Base-by-base conservation (phyloP, 2,113 vertebrate genomes). In the Galeopterus variegatus region DNA sequence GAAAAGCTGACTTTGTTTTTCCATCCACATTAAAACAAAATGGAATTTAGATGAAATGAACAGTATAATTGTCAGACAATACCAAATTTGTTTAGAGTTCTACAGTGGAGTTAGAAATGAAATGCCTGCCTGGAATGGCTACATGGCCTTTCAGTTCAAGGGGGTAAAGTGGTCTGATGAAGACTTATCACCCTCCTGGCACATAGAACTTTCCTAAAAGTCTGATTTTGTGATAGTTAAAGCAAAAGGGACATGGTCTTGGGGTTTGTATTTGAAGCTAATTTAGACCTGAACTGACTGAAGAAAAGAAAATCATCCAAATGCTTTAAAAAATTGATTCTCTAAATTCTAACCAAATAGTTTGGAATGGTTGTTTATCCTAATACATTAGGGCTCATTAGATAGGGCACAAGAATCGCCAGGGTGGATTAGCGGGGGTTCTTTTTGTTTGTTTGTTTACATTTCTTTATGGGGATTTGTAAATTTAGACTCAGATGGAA, bases 301-400 rank as follows among this genome's bases (percentile, higher is more conserved):
- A 97, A 97, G 79, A 75, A 88, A 88, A 50, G 81, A 96, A 96
- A 98, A 98, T 89, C 26, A 85, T 67, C 73, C 45, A 90, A 85
- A 88, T 56, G 64, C 72, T 94, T 94, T 70, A 94, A 96, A 89
- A 88, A 82, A 94, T 82, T 52, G 0, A 0, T 97, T 98, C 67
- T 94, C 76, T 97, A 97, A 91, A 97, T 89, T 95, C 92, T 79
- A 92, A 97, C 97, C 96, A 93, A 92, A 3, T 0, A 97, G 72
- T 96, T 97, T 96, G 45, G 85, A 97, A 95, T 94, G 79, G 8
- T 86, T 67, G 93, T 95, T 96, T 98, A 86, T 97, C 96, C 94
- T 94, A 96, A 96, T 64, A 36, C 52, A 65, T 80, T 98, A 97
- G 36, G n/a, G 94, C 70, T 98, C 98, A 95, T 98, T 97, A 96